Evolutionary conservation across 2,113 vertebrate genomes (phyloP).

Genomic region (Patagioenas fasciata): DNA sequence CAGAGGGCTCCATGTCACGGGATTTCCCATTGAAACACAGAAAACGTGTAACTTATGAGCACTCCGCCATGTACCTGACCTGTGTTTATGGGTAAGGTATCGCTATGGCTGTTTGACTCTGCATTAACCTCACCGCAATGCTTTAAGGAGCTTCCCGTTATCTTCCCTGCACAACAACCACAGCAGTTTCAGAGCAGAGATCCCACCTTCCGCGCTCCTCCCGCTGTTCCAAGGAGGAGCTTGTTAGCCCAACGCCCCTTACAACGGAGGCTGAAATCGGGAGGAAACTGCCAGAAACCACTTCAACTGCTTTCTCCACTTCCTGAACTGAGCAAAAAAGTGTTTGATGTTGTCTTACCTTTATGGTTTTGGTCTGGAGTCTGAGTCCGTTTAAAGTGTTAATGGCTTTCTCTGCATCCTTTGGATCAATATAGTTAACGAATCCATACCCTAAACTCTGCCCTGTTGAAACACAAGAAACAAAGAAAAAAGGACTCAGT

Average conservation of each 20-base stretch:
- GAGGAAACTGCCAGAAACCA: not conserved
- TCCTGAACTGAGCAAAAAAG: not conserved
- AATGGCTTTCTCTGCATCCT: constrained; percentile 99
- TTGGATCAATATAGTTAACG: constrained; percentile 99
- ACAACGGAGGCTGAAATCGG: not conserved
- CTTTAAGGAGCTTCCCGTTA: not conserved
- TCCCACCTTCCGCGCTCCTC: not conserved
- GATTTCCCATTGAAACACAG: not conserved
- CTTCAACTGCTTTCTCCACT: not conserved
- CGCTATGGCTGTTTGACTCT: not conserved
- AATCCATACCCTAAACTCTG: constrained; percentile 99
- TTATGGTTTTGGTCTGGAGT: constrained; percentile 99
- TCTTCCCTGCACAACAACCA: not conserved
- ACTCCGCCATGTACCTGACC: not conserved
- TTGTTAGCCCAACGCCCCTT: not conserved
- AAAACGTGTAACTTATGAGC: not conserved
- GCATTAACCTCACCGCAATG: not conserved
- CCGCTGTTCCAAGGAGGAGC: not conserved
- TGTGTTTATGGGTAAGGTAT: not conserved
- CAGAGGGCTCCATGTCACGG: not conserved
- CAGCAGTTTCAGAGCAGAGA: not conserved
- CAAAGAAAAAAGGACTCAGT: constrained; percentile 60
- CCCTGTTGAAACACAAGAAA: constrained; percentile 83
- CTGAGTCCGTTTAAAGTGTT: constrained; percentile 99
- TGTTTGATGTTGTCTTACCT: constrained; percentile 83